A percentile compares a stretch with the other conserved stretches of the same genome.
Evolutionary conservation across 92 coral and sea anemone genomes (phyloP).

Genomic region (Pocillopora meandrina): DNA sequence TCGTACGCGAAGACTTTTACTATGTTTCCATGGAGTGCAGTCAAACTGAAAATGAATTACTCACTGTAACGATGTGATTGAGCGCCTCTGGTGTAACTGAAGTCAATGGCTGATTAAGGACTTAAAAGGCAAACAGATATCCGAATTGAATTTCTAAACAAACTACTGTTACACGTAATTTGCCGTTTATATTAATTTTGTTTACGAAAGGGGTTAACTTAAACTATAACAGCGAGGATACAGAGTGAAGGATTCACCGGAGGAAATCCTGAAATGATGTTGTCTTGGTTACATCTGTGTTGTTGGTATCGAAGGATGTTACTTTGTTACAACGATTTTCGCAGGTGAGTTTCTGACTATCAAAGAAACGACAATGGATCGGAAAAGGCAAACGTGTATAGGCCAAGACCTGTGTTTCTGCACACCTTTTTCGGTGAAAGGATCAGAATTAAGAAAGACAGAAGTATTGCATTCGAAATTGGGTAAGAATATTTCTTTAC

Average conservation of each 20-base stretch:
- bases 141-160: neutral
- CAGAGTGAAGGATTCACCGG: neutral
- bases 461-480: neutral
- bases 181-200: neutral
- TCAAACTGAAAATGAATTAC: neutral
- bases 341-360: conserved; percentile 6
- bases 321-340: neutral
- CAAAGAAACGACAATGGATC: conserved; percentile 10
- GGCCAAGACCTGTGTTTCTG: conserved; percentile 1
- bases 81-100: neutral
- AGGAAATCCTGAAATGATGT: neutral
- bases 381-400: neutral
- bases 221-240: conserved; percentile 1
- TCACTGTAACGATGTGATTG: neutral
- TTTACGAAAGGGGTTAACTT: neutral
- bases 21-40: neutral
- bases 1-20: neutral
- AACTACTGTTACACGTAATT: neutral
- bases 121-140: neutral
- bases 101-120: neutral
- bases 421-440: conserved; percentile 26
- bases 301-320: conserved; percentile 16
- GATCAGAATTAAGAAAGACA: neutral
- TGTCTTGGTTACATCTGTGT: neutral
- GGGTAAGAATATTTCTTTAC: neutral